Evolutionary conservation across 2,888 invertebrate genomes (phyloP).

Genomic region (Philereme transversata): DNA sequence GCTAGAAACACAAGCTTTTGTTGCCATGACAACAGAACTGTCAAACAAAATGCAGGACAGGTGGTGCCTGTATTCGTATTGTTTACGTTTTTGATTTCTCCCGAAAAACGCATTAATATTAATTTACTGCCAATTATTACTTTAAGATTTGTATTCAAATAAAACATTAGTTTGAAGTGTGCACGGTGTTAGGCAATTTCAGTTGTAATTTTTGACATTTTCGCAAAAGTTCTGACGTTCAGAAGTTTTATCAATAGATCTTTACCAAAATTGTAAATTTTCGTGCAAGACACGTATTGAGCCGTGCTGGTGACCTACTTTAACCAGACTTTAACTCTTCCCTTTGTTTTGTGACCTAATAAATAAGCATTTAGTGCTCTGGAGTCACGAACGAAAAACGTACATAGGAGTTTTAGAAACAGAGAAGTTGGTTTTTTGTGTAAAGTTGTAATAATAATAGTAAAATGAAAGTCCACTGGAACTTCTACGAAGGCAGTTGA

Average conservation of each 20-base stretch:
- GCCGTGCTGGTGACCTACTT: conserved; percentile 59
- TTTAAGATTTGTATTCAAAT: neutral
- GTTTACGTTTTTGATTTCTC: conserved; percentile 26
- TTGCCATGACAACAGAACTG: conserved; percentile 59
- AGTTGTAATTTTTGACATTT: neutral
- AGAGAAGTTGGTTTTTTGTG: conserved; percentile 14
- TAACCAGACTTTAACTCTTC: conserved; percentile 51
- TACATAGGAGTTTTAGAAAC: neutral
- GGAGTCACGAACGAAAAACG: conserved; percentile 29
- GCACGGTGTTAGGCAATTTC: neutral
- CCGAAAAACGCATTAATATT: neutral
- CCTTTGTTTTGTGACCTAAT: conserved; percentile 49
- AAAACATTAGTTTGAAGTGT: neutral
- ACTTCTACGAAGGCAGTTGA: conserved; percentile 44
- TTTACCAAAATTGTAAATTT: conserved; percentile 14
- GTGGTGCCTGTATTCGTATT: conserved; percentile 32
- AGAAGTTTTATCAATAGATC: conserved; percentile 35
- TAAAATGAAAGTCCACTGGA: conserved; percentile 25
- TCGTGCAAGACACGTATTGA: conserved; percentile 39
- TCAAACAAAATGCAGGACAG: conserved; percentile 43
- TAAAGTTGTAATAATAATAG: conserved; percentile 25
- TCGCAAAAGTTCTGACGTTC: neutral
- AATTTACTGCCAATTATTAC: neutral
- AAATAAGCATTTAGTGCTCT: conserved; percentile 19
- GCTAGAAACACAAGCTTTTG: conserved; percentile 22